phyloP scores from a whole-genome alignment of 2,888 invertebrate genomes.

The Himalopsyche kuldschensis region DNA sequence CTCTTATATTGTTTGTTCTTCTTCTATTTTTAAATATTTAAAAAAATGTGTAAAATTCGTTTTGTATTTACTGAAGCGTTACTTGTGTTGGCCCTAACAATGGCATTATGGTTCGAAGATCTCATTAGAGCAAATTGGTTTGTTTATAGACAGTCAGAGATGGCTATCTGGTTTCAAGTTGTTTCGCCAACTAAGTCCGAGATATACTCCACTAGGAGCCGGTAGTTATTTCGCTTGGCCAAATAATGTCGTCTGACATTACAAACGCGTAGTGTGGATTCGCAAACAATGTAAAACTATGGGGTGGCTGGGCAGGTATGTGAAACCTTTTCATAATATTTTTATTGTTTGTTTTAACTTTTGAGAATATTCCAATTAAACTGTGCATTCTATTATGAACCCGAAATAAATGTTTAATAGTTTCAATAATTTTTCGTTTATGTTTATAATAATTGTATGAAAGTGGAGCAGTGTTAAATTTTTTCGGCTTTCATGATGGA shows the following conservation, averaged over 20 bases:
- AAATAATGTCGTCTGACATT: constrained; percentile 33
- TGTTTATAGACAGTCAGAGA: constrained; percentile 28
- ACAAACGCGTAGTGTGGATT: constrained; percentile 8
- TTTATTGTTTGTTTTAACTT: too few relatives aligned
- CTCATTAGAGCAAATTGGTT: constrained; percentile 38
- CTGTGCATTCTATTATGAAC: too few relatives aligned
- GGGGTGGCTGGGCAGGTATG: not conserved
- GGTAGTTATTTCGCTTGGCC: constrained; percentile 36
- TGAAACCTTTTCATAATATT: not conserved
- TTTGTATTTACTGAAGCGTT: not conserved
- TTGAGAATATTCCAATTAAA: too few relatives aligned
- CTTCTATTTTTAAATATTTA: not conserved
- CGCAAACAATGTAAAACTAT: not conserved
- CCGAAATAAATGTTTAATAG: too few relatives aligned
- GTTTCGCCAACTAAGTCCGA: constrained; percentile 21
- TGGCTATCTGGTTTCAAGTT: constrained; percentile 25
- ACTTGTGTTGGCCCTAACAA: not conserved
- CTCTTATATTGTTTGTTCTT: not conserved
- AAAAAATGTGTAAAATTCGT: not conserved
- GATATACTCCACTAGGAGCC: constrained; percentile 1
- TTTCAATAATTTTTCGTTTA: too few relatives aligned
- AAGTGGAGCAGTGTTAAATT: too few relatives aligned
- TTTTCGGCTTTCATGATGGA: too few relatives aligned
- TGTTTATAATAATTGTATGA: too few relatives aligned
- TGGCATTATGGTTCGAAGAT: constrained; percentile 11